Evolutionary conservation across 2,888 invertebrate species (phyloP).

Genomic region (Herminia tarsipennalis): DNA sequence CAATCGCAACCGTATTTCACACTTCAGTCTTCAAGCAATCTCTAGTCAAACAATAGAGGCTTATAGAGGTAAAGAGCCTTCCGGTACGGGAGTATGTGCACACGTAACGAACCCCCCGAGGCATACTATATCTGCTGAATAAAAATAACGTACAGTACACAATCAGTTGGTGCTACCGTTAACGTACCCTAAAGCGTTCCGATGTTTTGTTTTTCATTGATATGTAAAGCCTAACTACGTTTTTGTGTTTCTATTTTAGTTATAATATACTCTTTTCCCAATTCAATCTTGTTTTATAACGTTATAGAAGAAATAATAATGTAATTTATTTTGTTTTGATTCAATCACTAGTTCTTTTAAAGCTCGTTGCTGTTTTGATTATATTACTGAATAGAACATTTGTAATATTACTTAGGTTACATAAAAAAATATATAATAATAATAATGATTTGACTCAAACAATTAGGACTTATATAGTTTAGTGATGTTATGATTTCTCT

Average conservation of each 20-base stretch:
- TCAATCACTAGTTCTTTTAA: too few relatives aligned
- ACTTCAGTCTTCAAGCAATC: constrained; percentile 27
- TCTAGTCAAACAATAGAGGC: constrained; percentile 35
- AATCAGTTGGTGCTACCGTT: constrained; percentile 45
- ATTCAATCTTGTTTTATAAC: too few relatives aligned
- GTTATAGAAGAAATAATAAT: too few relatives aligned
- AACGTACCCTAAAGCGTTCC: constrained; percentile 26
- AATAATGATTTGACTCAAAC: too few relatives aligned
- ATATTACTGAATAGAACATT: too few relatives aligned
- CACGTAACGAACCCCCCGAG: constrained; percentile 70
- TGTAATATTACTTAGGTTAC: too few relatives aligned
- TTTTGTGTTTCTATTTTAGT: constrained; percentile 10
- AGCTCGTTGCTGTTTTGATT: too few relatives aligned
- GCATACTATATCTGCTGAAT: constrained; percentile 64
- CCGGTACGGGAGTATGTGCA: constrained; percentile 42
- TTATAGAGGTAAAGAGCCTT: constrained; percentile 18
- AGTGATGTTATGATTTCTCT: too few relatives aligned
- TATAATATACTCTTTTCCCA: background rate
- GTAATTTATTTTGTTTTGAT: too few relatives aligned
- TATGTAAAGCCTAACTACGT: constrained; percentile 7
- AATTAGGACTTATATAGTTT: too few relatives aligned
- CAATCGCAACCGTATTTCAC: constrained; percentile 13
- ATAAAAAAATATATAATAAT: too few relatives aligned
- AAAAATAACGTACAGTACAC: constrained; percentile 57
- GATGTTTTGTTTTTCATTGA: constrained; percentile 12